These are phyloP conservation scores for Brachionichthys hirsutus DNA, from an alignment of 2,113 vertebrate genomes.

Conservation along the genomic window DNA sequence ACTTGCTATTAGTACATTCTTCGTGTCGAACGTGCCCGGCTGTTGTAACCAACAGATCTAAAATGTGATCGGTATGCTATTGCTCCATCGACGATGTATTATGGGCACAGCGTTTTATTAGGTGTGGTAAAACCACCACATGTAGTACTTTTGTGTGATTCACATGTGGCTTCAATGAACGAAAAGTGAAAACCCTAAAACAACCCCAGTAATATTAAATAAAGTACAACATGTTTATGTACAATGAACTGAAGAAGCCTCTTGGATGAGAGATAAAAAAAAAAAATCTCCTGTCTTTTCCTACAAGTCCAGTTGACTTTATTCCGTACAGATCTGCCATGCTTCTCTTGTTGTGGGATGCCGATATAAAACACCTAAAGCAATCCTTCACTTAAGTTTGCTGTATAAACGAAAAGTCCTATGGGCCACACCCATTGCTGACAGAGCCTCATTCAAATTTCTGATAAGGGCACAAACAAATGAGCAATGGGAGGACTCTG, in stretches of 20 bases:
- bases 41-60: background rate
- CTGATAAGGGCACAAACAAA: constrained; percentile 1
- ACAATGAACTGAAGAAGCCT: too few species aligned
- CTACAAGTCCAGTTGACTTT: too few species aligned
- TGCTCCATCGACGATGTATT: background rate
- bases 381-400: background rate
- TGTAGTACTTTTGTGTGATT: background rate
- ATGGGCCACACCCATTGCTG: background rate
- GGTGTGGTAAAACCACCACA: background rate
- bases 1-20: constrained; percentile 37
- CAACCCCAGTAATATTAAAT: too few species aligned
- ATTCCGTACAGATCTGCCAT: too few species aligned
- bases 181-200: too few species aligned
- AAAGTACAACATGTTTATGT: too few species aligned
- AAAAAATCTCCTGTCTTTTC: too few species aligned
- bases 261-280: too few species aligned
- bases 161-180: too few species aligned
- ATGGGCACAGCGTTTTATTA: background rate
- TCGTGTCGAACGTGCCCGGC: constrained; percentile 1
- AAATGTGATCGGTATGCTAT: too few species aligned
- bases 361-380: too few species aligned
- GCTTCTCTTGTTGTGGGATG: background rate
- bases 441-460: background rate
- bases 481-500: constrained; percentile 49
- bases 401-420: background rate